Base-by-base conservation (phyloP, 1,140 invertebrate genomes). In the Drosophila obscura region DNA sequence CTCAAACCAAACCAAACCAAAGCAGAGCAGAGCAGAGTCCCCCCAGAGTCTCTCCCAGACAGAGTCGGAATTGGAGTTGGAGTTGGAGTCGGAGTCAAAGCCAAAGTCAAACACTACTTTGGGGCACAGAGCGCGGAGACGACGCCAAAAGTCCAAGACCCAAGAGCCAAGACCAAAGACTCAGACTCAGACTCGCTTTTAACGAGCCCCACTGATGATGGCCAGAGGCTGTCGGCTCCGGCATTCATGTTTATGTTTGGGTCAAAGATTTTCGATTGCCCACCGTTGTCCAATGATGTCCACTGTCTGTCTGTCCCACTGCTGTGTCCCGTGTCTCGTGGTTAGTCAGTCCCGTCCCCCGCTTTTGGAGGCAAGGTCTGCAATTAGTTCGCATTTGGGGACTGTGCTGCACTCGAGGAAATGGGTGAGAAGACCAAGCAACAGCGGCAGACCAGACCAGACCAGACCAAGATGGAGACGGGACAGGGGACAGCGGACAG, bases 191-290 rank as follows among this genome's bases (percentile, higher is more conserved):
- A 62, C 69, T 62, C 49, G 69, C 68, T 79, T 69, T 82, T 83
- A 82, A 82, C 80, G 80, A 83, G 80, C 71, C 61, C 31, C 49
- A 56, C 75, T 82, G 80, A 79, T 83, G 80, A 83, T 83, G 62
- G 76, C 80, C 72, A 72, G 45, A 41, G 80, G 80, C 75, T 50
- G 41, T 57, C 60, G 52, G 72, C 65, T 28, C 35, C 59, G 63
- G 63, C 59, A 63, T 57, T 72, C 45, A 61, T 66, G 64, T 76
- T 73, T 76, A 68, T 68, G 71, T 68, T 75, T 66, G 66, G 61
- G 52, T 48, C 57, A 51, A 73, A 78, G 74, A 72, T 77, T 73
- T 77, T 64, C 61, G 77, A 78, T 78, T 69, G 71, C 43, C 49
- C 67, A 39, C 35, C 63, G 26, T 53, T 4, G 3, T 24, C 19